Evolutionary conservation across 37 sponge, comb jelly and placozoan genomes (phyloP).

Genomic region (Cliona cf. orientalis): DNA sequence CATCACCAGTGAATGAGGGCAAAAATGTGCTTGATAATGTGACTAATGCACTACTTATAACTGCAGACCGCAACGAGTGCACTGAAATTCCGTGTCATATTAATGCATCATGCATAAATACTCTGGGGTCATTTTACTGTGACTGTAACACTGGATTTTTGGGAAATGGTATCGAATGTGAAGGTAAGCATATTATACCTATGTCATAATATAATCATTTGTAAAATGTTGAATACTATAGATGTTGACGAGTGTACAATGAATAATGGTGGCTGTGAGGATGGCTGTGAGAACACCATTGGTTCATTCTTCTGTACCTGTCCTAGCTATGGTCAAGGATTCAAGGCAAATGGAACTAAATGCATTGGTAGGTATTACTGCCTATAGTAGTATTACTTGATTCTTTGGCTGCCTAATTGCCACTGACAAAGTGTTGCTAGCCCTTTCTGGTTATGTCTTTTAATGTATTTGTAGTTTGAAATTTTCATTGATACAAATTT

Average conservation of each 20-base stretch:
- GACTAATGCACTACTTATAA: neutral
- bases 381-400: too few relatives aligned
- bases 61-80: conserved; percentile 35
- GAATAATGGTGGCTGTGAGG: conserved; percentile 8
- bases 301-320: conserved; percentile 11
- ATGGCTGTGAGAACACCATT: conserved; percentile 16
- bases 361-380: too few relatives aligned
- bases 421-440: too few relatives aligned
- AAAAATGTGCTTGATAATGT: neutral
- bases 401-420: too few relatives aligned
- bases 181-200: neutral
- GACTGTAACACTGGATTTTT: neutral
- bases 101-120: conserved; percentile 43
- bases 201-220: neutral
- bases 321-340: conserved; percentile 2
- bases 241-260: conserved; percentile 18
- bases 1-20: too few relatives aligned
- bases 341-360: neutral
- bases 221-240: neutral
- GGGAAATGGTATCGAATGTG: neutral
- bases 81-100: neutral
- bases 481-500: too few relatives aligned
- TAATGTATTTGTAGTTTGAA: too few relatives aligned
- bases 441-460: too few relatives aligned
- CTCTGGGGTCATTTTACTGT: conserved; percentile 19